phyloP scores from a whole-genome alignment of 1,140 invertebrate species.

The Cotesia vestalis region DNA sequence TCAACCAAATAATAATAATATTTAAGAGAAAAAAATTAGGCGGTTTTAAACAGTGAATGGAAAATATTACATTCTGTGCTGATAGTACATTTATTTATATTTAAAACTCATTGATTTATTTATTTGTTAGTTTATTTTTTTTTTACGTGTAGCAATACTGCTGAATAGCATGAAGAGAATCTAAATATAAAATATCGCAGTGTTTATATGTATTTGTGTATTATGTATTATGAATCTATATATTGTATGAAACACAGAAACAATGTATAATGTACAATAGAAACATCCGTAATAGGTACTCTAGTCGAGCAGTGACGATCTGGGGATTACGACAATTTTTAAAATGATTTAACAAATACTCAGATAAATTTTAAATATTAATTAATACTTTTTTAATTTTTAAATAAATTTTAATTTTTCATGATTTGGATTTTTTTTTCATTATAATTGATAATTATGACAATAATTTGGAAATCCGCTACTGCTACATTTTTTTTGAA shows the following conservation, averaged over 20 bases:
- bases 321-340: conserved; percentile 4
- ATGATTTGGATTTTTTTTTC: no score
- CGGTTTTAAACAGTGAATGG: neutral
- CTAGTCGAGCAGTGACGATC: conserved; percentile 12
- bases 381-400: neutral
- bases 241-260: conserved; percentile 42
- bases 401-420: neutral
- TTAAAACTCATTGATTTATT: conserved; percentile 2
- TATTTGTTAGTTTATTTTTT: conserved; percentile 13
- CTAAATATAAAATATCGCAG: conserved; percentile 31
- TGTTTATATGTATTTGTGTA: neutral
- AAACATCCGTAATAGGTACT: conserved; percentile 4
- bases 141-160: conserved; percentile 33
- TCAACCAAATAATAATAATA: neutral
- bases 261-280: conserved; percentile 43
- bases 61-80: conserved; percentile 5
- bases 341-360: neutral
- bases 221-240: neutral
- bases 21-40: neutral
- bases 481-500: neutral
- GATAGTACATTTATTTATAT: conserved; percentile 28
- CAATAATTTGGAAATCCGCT: conserved; percentile 26
- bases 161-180: conserved; percentile 32
- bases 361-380: no score
- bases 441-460: conserved; percentile 1